These are phyloP conservation scores for Acrossocheilus fasciatus DNA, from an alignment of 2,797 vertebrate species.

Conservation along the genomic window DNA sequence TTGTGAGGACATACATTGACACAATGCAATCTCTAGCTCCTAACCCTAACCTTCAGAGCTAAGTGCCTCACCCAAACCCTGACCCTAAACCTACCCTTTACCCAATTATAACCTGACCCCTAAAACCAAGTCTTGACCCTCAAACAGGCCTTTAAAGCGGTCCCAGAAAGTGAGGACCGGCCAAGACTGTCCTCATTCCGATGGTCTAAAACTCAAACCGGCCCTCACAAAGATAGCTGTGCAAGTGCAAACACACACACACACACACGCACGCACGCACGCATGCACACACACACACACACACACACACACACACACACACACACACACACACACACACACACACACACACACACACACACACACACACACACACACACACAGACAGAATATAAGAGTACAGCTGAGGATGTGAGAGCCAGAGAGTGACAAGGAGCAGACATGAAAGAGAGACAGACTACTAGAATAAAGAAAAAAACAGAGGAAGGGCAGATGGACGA, in stretches of 20 bases:
- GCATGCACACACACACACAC: conserved; percentile 37
- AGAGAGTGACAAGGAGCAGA: conserved; percentile 46
- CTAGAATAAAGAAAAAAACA: conserved; percentile 35
- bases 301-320: conserved; percentile 18
- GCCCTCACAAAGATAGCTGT: no score
- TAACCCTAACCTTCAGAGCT: no score
- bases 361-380: conserved; percentile 39
- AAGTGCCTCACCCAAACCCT: no score
- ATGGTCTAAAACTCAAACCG: no score
- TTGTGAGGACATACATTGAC: no score
- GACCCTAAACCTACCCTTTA: no score
- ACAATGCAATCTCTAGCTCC: no score
- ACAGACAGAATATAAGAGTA: conserved; percentile 41
- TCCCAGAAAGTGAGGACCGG: no score
- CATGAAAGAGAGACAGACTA: conserved; percentile 45
- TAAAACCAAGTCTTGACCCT: no score
- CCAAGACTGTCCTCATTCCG: no score
- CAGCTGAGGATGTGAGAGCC: conserved; percentile 42
- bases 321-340: conserved; percentile 28
- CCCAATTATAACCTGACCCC: no score
- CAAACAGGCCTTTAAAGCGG: no score
- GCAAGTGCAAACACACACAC: neutral
- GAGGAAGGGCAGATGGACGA: conserved; percentile 34
- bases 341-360: conserved; percentile 34
- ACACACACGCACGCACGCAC: conserved; percentile 25